Evolutionary conservation across 2,113 vertebrate species (phyloP).

Genomic region (Manacus vitellinus): DNA sequence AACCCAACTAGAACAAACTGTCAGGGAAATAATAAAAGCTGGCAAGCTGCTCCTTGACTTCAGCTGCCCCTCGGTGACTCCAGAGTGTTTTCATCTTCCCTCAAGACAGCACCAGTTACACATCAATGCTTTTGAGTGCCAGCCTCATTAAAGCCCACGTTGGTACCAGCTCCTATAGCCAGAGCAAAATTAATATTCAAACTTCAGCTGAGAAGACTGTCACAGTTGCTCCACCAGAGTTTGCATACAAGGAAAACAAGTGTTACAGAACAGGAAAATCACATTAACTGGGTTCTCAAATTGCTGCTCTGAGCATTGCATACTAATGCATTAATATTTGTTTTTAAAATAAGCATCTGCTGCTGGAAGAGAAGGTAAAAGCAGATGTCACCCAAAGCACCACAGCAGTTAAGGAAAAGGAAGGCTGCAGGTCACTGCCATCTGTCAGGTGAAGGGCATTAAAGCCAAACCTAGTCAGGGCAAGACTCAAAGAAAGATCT

Average conservation of each 20-base stretch:
- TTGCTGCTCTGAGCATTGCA: conserved; percentile 44
- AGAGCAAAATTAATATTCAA: conserved; percentile 19
- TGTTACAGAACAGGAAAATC: conserved; percentile 60
- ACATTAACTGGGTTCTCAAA: conserved; percentile 56
- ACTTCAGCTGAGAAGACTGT: conserved; percentile 30
- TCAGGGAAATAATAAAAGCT: not conserved
- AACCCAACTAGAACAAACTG: not conserved
- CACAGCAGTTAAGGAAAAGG: not conserved
- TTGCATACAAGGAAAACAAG: conserved; percentile 58
- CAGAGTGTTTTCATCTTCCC: not conserved
- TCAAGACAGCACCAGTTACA: not conserved
- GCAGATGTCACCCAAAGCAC: not conserved
- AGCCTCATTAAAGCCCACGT: not conserved
- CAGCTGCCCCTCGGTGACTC: not conserved
- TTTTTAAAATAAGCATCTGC: conserved; percentile 65
- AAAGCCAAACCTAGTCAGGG: not conserved
- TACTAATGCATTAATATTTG: conserved; percentile 61
- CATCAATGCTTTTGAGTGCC: not conserved
- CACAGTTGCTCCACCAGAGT: conserved; percentile 45
- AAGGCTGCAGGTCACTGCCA: not conserved
- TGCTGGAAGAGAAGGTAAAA: not conserved
- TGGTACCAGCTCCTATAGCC: not conserved
- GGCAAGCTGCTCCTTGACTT: not conserved
- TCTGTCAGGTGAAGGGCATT: not conserved
- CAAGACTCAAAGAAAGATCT: not conserved